phyloP scores from a whole-genome alignment of 2,113 vertebrate species.

The Prochilodus magdalenae region DNA sequence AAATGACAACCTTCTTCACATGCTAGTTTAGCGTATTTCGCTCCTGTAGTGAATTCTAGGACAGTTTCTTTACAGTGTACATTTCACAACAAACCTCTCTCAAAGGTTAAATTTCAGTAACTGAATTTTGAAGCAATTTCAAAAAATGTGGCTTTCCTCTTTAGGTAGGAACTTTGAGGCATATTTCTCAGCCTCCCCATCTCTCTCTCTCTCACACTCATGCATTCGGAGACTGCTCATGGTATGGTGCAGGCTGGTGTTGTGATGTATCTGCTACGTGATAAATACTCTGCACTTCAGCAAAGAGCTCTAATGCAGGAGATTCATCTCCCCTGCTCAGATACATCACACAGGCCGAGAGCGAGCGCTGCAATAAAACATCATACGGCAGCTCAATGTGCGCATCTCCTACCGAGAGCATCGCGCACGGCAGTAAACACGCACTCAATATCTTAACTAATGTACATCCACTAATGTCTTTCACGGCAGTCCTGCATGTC shows the following conservation, averaged over 20 bases:
- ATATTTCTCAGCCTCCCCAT: neutral
- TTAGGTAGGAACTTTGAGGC: no score
- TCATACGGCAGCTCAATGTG: neutral
- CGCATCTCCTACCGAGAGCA: slow-evolving; percentile 2
- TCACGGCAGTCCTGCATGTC: neutral
- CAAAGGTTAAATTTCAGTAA: no score
- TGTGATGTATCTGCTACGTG: slow-evolving; percentile 50
- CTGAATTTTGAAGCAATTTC: no score
- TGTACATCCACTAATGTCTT: neutral
- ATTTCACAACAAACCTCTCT: no score
- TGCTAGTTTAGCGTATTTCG: no score
- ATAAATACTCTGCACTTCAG: slow-evolving; percentile 59
- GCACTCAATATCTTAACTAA: slow-evolving; percentile 23
- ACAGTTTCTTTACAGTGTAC: no score
- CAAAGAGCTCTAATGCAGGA: slow-evolving; percentile 52
- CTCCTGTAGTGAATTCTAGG: no score
- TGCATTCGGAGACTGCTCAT: neutral
- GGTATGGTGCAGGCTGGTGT: slow-evolving; percentile 15
- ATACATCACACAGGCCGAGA: slow-evolving; percentile 36
- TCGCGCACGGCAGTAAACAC: slow-evolving; percentile 6
- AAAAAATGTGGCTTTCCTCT: no score
- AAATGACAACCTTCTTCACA: no score
- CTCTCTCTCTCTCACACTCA: slow-evolving; percentile 20
- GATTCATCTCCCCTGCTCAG: slow-evolving; percentile 48
- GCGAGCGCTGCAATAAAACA: slow-evolving; percentile 12